Conservation (phyloP, 2,113 vertebrate species). For the Xenopus borealis region DNA sequence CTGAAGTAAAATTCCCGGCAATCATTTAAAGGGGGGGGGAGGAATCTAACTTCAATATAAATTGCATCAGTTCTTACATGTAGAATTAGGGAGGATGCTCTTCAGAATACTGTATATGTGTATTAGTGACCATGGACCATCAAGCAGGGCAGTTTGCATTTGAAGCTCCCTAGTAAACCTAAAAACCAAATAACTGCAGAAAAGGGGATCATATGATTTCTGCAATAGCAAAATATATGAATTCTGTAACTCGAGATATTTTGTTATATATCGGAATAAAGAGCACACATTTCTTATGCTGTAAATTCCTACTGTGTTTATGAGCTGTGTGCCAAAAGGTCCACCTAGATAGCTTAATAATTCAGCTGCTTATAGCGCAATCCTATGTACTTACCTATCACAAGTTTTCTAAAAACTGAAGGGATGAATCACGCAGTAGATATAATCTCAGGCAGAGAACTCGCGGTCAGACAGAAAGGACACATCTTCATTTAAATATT, state of each 20-base stretch:
- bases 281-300: slow-evolving; percentile 5
- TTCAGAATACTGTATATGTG: too few species aligned
- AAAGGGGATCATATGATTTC: neutral
- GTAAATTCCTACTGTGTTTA: slow-evolving; percentile 5
- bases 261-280: neutral
- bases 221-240: neutral
- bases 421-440: neutral
- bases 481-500: slow-evolving; percentile 34
- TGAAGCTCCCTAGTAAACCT: too few species aligned
- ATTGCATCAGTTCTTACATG: too few species aligned
- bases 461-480: neutral
- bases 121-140: too few species aligned
- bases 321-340: slow-evolving; percentile 7
- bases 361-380: slow-evolving; percentile 13
- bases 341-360: slow-evolving; percentile 17
- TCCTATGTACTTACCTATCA: slow-evolving; percentile 28
- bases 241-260: neutral
- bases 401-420: slow-evolving; percentile 12
- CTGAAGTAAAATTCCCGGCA: too few species aligned
- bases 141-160: too few species aligned
- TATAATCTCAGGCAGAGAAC: neutral
- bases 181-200: too few species aligned
- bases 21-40: too few species aligned
- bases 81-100: too few species aligned
- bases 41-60: too few species aligned